These are phyloP conservation scores for Castor canadensis DNA, from an alignment of 2,113 vertebrate species.

Conservation along the genomic window DNA sequence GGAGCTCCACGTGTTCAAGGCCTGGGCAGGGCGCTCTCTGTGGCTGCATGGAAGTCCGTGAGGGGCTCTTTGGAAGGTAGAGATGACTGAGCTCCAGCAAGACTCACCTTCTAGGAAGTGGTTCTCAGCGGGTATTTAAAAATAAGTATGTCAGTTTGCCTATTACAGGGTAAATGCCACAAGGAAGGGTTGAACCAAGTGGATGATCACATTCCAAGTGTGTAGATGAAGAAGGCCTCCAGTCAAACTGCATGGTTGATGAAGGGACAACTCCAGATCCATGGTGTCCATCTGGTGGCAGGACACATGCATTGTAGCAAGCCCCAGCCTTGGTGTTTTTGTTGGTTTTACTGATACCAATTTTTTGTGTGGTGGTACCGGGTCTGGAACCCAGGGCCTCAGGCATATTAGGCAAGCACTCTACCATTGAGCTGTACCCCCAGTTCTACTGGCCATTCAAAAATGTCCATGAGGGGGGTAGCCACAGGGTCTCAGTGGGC, in stretches of 20 bases:
- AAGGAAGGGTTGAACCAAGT: neutral
- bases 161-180: neutral
- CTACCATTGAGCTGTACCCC: no score
- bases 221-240: neutral
- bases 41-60: neutral
- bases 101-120: neutral
- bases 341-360: neutral
- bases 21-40: neutral
- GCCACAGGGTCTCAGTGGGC: neutral
- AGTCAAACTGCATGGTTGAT: neutral
- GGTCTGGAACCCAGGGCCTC: neutral
- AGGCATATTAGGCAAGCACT: neutral
- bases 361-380: neutral
- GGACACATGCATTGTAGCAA: neutral
- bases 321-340: neutral
- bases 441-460: neutral
- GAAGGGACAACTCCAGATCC: neutral
- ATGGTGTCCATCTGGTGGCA: accelerated
- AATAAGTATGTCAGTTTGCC: neutral
- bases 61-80: neutral
- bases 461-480: neutral
- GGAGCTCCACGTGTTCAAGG: neutral
- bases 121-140: neutral
- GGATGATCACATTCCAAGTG: neutral
- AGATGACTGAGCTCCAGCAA: neutral